These are phyloP conservation scores for Drosophila maculinotata DNA, from an alignment of 2,888 invertebrate species.

Conservation along the genomic window DNA sequence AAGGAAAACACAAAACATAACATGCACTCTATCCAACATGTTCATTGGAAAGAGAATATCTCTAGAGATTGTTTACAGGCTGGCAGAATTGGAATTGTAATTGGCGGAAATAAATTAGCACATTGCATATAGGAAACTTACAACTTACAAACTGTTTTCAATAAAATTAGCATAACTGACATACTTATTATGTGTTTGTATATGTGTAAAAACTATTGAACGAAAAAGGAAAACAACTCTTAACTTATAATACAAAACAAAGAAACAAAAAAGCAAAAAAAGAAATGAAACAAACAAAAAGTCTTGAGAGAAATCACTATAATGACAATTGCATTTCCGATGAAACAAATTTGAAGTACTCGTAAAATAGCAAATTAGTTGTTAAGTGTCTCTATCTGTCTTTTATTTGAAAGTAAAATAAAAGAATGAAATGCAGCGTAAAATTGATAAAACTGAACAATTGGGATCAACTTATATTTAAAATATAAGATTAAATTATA, in stretches of 20 bases:
- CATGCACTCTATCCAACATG: slow-evolving; percentile 35
- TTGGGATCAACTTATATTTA: slow-evolving; percentile 85
- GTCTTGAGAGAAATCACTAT: slow-evolving; percentile 37
- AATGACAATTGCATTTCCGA: slow-evolving; percentile 59
- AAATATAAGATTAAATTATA: slow-evolving; percentile 83
- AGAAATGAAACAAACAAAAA: slow-evolving; percentile 44
- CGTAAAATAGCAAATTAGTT: slow-evolving; percentile 51
- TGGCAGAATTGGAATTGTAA: slow-evolving; percentile 38
- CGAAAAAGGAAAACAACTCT: slow-evolving; percentile 9
- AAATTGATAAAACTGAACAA: slow-evolving; percentile 84
- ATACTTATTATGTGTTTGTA: slow-evolving; percentile 69
- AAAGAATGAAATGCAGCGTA: slow-evolving; percentile 75
- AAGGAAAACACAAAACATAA: slow-evolving; percentile 9
- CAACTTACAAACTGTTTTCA: slow-evolving; percentile 53
- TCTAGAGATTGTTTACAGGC: slow-evolving; percentile 45
- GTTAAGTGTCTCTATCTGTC: slow-evolving; percentile 65
- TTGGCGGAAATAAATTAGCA: slow-evolving; percentile 48
- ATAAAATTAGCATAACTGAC: slow-evolving; percentile 47
- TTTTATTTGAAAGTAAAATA: slow-evolving; percentile 58
- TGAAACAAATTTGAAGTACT: slow-evolving; percentile 40
- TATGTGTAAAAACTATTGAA: slow-evolving; percentile 83
- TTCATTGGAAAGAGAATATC: slow-evolving; percentile 63
- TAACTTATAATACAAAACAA: slow-evolving; percentile 3
- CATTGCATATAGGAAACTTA: slow-evolving; percentile 35
- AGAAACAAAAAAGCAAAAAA: slow-evolving; percentile 12